Conservation (phyloP, 1,140 invertebrate genomes). For the Hylaeus volcanicus region DNA sequence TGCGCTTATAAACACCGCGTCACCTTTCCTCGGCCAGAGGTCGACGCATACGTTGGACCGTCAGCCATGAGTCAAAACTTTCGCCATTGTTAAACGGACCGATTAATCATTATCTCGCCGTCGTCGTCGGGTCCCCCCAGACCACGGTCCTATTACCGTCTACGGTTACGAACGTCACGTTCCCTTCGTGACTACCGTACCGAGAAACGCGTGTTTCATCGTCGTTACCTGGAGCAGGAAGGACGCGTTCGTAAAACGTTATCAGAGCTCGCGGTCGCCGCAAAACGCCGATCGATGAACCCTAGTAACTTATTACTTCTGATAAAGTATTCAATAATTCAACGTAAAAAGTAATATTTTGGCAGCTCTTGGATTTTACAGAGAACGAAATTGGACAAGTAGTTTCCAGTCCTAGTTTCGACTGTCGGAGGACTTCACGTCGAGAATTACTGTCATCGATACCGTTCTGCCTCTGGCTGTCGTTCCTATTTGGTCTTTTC, state of each 20-base stretch:
- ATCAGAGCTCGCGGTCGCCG: too few relatives aligned
- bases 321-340: too few relatives aligned
- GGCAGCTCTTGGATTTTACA: too few relatives aligned
- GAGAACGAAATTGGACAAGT: too few relatives aligned
- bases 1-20: neutral
- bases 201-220: slow-evolving; percentile 12
- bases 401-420: too few relatives aligned
- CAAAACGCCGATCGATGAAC: neutral
- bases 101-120: slow-evolving; percentile 32
- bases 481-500: too few relatives aligned
- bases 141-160: slow-evolving; percentile 13
- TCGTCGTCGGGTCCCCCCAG: neutral
- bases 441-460: too few relatives aligned
- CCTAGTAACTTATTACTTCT: too few relatives aligned
- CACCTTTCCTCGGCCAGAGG: slow-evolving; percentile 13
- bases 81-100: slow-evolving; percentile 16
- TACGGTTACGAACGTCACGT: slow-evolving; percentile 13
- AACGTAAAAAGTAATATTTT: too few relatives aligned
- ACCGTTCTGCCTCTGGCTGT: too few relatives aligned
- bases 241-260: neutral
- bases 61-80: slow-evolving; percentile 16
- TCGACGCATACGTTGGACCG: neutral
- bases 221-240: neutral
- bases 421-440: too few relatives aligned
- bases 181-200: neutral